phyloP scores from a whole-genome alignment of 2,888 invertebrate species.

The Chrysotoxum bicinctum region DNA sequence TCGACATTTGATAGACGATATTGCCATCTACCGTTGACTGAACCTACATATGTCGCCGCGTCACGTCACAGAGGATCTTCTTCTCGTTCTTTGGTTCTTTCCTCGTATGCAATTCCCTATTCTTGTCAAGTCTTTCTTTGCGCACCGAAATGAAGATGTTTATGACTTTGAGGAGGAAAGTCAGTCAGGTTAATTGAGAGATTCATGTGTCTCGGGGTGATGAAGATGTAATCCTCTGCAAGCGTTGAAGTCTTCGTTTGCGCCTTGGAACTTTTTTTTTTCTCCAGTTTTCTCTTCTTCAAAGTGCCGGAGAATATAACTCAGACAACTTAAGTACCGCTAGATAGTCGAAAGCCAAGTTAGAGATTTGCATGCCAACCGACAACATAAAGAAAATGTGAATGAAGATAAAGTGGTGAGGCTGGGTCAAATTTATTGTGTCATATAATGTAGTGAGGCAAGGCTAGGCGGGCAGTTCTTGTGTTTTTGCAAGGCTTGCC shows the following conservation, averaged over 20 bases:
- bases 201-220: conserved; percentile 65
- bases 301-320: conserved; percentile 54
- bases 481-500: conserved; percentile 41
- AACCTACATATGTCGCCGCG: conserved; percentile 71
- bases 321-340: conserved; percentile 66
- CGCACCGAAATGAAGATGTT: conserved; percentile 56
- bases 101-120: background rate
- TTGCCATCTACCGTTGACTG: conserved; percentile 71
- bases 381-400: conserved; percentile 46
- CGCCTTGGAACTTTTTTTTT: conserved; percentile 15
- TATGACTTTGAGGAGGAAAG: conserved; percentile 67
- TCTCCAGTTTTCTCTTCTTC: conserved; percentile 5
- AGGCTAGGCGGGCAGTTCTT: background rate
- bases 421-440: conserved; percentile 38
- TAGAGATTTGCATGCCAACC: conserved; percentile 59
- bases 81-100: conserved; percentile 20
- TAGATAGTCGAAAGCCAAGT: conserved; percentile 55
- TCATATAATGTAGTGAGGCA: background rate
- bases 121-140: conserved; percentile 9
- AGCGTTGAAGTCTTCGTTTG: conserved; percentile 64
- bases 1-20: conserved; percentile 70
- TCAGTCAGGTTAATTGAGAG: conserved; percentile 72
- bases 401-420: conserved; percentile 51
- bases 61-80: conserved; percentile 63
- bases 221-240: conserved; percentile 63